Evolutionary conservation across 35 echinoderm and acorn worm species (phyloP), one percentile per base, ranked within the genome.

Genomic region (Amphiura filiformis): DNA sequence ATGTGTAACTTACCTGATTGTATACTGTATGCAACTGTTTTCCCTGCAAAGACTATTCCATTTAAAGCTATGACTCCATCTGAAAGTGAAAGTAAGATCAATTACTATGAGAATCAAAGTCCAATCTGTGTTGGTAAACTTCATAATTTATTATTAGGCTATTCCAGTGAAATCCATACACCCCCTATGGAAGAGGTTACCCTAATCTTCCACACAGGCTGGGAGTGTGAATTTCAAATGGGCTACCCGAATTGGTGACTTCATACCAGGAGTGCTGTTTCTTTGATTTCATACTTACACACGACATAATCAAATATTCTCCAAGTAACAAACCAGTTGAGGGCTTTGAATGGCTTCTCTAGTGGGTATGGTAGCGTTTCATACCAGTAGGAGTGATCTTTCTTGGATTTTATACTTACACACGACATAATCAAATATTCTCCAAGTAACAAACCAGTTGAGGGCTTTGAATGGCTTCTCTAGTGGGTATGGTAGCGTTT

Each of bases 251-350:
- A n/a, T n/a, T n/a, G n/a, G n/a, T n/a, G n/a, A n/a, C n/a, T n/a
- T n/a, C n/a, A n/a, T n/a, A n/a, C n/a, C n/a, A n/a, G n/a, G n/a
- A n/a, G n/a, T n/a, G n/a, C n/a, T n/a, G n/a, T n/a, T n/a, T n/a
- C n/a, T n/a, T n/a, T n/a, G n/a, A 18, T 42, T 28, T n/a, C 23
- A 32, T 86, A 97, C 95, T 97, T 93, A 97, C 95, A 97, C 1
- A 97, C 85, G 78, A 91, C 38, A 37, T 47, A 79, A 35, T 93
- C 86, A 85, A 97, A 97, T 31, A 84, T 28, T 11, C 78, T 89
- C 20, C 78, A 79, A 26, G 44, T 86, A 28, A 97, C 87, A 57
- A 97, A 57, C 28, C 85, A 35, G 40, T 97, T 36, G 18, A 91
- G 82, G 26, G 80, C 37, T 79, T 79, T 56, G 82, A 97, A 93